Percentiles rank a stretch among this genome's conserved stretches.
phyloP scores from a whole-genome alignment of 2,113 vertebrate genomes.

The Strix aluco region DNA sequence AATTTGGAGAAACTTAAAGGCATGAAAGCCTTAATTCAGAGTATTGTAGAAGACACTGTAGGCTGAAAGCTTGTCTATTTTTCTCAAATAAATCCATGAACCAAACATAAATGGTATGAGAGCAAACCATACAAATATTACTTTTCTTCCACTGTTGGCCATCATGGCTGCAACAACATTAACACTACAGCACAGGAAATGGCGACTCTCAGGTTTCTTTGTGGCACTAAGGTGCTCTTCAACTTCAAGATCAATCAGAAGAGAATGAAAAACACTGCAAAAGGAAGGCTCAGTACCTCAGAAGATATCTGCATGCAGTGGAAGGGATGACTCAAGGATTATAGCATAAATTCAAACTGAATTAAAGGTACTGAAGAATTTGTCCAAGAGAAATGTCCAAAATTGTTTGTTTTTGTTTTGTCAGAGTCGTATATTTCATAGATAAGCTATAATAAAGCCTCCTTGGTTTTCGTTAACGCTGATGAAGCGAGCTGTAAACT shows the following conservation, averaged over 20 bases:
- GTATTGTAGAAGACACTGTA: background rate
- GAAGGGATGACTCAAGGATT: background rate
- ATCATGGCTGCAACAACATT: background rate
- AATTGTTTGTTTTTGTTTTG: background rate
- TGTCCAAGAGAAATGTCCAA: background rate
- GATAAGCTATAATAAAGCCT: background rate
- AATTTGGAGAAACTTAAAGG: background rate
- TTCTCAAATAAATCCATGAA: background rate
- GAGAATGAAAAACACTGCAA: background rate
- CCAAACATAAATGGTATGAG: background rate
- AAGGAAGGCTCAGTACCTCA: background rate
- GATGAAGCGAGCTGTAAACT: background rate
- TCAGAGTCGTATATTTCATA: background rate
- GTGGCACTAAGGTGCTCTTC: background rate
- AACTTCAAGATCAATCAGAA: background rate
- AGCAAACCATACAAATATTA: background rate
- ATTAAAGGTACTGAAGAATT: background rate
- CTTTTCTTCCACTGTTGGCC: background rate
- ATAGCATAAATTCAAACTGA: background rate
- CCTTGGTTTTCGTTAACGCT: background rate
- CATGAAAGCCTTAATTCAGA: background rate
- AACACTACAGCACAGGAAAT: background rate
- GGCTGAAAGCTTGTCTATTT: background rate
- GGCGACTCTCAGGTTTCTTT: background rate
- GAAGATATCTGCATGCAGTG: background rate